Conservation (phyloP, 2,888 invertebrate species). For the Caenorhabditis auriculariae region DNA sequence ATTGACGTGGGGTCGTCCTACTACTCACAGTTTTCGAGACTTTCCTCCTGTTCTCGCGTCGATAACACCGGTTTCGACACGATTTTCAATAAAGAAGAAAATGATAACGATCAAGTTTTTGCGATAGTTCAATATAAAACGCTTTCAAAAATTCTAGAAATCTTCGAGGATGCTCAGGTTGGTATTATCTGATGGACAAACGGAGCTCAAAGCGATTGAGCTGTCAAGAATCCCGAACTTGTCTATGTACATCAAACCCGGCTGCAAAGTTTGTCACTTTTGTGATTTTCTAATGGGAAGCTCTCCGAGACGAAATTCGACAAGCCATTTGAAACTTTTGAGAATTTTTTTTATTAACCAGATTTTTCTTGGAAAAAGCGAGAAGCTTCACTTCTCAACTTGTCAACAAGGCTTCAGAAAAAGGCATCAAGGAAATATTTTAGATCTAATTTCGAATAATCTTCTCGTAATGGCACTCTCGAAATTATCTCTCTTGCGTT, state of each 20-base stretch:
- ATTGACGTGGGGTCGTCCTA: conserved; percentile 16
- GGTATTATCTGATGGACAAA: conserved; percentile 12
- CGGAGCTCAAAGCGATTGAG: conserved; percentile 11
- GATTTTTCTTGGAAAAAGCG: too few relatives aligned
- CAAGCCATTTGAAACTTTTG: too few relatives aligned
- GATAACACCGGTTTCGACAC: conserved; percentile 21
- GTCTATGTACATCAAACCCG: conserved; percentile 16
- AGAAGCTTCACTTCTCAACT: too few relatives aligned
- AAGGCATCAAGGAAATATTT: too few relatives aligned
- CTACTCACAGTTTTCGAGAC: conserved; percentile 13
- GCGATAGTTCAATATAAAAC: not conserved
- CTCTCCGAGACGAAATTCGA: too few relatives aligned
- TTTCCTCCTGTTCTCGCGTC: conserved; percentile 3
- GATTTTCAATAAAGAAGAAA: conserved; percentile 19
- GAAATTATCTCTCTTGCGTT: too few relatives aligned
- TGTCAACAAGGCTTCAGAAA: too few relatives aligned
- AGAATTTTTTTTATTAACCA: too few relatives aligned
- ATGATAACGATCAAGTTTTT: conserved; percentile 14
- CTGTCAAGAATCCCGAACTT: conserved; percentile 13
- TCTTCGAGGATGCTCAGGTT: conserved; percentile 16
- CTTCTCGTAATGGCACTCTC: too few relatives aligned
- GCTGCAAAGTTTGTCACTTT: conserved; percentile 5
- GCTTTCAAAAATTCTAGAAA: conserved; percentile 8
- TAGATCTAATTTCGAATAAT: too few relatives aligned
- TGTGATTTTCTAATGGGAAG: too few relatives aligned